phyloP scores from a whole-genome alignment of 2,113 vertebrate genomes.

The Pogona vitticeps region DNA sequence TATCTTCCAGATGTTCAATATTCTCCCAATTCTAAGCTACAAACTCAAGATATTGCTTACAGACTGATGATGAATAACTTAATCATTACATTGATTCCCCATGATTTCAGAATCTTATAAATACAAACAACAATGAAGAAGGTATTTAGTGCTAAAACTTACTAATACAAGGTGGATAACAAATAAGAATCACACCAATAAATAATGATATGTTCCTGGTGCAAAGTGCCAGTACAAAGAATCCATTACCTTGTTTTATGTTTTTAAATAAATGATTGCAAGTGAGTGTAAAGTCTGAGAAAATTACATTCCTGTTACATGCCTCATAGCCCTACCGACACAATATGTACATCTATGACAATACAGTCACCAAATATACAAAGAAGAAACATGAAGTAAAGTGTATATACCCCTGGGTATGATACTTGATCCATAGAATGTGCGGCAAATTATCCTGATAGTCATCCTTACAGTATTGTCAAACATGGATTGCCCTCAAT shows the following conservation, averaged over 20 bases:
- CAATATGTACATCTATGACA: slow-evolving; percentile 99
- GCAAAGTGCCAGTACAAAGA: slow-evolving; percentile 98
- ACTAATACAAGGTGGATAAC: slow-evolving; percentile 89
- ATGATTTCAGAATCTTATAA: slow-evolving; percentile 83
- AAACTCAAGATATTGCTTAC: slow-evolving; percentile 98
- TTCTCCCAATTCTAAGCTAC: slow-evolving; percentile 87
- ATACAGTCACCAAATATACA: slow-evolving; percentile 98
- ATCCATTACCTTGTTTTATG: slow-evolving; percentile 77
- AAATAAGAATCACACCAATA: slow-evolving; percentile 94
- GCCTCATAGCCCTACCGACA: slow-evolving; percentile 92
- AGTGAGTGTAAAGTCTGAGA: slow-evolving; percentile 88
- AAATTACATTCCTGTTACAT: slow-evolving; percentile 91
- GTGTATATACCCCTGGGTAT: slow-evolving; percentile 84
- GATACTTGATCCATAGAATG: slow-evolving; percentile 76
- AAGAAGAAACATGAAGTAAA: slow-evolving; percentile 89
- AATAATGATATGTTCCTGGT: slow-evolving; percentile 98
- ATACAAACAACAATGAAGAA: slow-evolving; percentile 98
- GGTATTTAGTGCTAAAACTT: slow-evolving; percentile 91
- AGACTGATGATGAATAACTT: slow-evolving; percentile 94
- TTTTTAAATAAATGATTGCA: slow-evolving; percentile 93
- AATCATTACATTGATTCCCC: slow-evolving; percentile 88
- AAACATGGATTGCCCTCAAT: slow-evolving; percentile 83
- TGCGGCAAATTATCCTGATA: slow-evolving; percentile 76
- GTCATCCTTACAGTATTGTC: slow-evolving; percentile 81
- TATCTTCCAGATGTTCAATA: slow-evolving; percentile 88